These are phyloP conservation scores for Nemotelus nigrinus DNA, from an alignment of 2,888 invertebrate species.

Conservation along the genomic window DNA sequence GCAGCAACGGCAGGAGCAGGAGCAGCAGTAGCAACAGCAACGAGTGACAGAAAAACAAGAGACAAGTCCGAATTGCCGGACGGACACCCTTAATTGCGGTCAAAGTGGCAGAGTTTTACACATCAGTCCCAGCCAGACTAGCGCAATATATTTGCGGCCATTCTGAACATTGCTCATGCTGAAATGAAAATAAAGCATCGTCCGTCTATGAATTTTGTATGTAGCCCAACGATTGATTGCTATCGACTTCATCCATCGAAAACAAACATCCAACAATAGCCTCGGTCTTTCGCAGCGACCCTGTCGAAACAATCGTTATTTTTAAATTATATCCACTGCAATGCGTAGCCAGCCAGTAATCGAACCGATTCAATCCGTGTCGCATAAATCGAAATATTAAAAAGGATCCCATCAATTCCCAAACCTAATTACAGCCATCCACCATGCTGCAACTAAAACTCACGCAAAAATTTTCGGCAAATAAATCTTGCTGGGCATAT, in stretches of 20 bases:
- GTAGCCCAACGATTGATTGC: slow-evolving; percentile 27
- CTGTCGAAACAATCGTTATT: slow-evolving; percentile 17
- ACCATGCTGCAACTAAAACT: slow-evolving; percentile 17
- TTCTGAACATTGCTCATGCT: slow-evolving; percentile 3
- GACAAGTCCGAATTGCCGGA: not conserved
- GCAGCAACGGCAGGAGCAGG: too few species aligned
- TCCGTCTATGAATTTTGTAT: slow-evolving; percentile 28
- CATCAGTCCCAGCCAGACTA: slow-evolving; percentile 16
- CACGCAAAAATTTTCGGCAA: slow-evolving; percentile 23
- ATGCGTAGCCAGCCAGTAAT: slow-evolving; percentile 19
- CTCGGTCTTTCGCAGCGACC: too few species aligned
- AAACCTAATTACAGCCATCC: slow-evolving; percentile 44
- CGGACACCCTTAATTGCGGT: slow-evolving; percentile 35
- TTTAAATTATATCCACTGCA: slow-evolving; percentile 41
- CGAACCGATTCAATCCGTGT: not conserved
- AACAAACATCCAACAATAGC: too few species aligned
- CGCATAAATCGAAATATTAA: slow-evolving; percentile 38
- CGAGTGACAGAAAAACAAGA: not conserved
- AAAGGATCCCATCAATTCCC: slow-evolving; percentile 46
- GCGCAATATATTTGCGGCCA: not conserved
- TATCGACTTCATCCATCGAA: slow-evolving; percentile 33
- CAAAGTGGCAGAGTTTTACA: slow-evolving; percentile 39
- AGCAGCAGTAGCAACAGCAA: not conserved
- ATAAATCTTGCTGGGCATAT: slow-evolving; percentile 6
- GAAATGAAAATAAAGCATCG: slow-evolving; percentile 24